Base-by-base conservation (phyloP, 1,140 invertebrate species). In the Rhopalosiphum maidis region DNA sequence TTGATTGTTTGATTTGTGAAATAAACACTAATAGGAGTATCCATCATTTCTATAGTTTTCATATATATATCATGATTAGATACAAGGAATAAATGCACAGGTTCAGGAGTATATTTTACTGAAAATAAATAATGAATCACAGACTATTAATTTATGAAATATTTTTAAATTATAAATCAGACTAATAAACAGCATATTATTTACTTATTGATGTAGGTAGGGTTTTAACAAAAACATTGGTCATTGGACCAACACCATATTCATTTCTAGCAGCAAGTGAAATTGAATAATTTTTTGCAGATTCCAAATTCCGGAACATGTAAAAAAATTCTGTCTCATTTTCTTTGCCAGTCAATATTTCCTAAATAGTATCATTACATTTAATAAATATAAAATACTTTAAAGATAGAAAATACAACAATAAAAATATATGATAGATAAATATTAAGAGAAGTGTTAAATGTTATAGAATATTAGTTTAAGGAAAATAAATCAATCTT, bases 221-320 rank as follows among this genome's bases (percentile, higher is more conserved):
- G 4, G 98, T 98, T 8, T 96, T 96, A 23, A 98, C 96, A 60
- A 95, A 95, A 11, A 96, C 96, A 7, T 95, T 95, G 6, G 96
- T 96, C 5, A 96, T 95, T 0, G 97, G 97, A 37, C 98, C 98
- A 94, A 97, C 97, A 0, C 98, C 98, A 43, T 97, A 96, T 2
- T 96, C 96, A 95, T 99, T 99, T 94, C 97, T 96, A 96, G 98
- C 98, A 0, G 97, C 96, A 22, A 99, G 96, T 7, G 97, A 96
- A 5, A 99, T 95, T 18, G 96, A 96, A 95, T 99, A 99, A 94
- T 97, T 97, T 25, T 96, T 96, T n/a, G 96, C 96, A 0, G 98
- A 96, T 94, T 96, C 95, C 43, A 99, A 95, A 94, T 97, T 97
- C 96, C 97, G 96, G 94, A 98, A 97, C 96, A 98, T 97, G 95